phyloP scores from a whole-genome alignment of 2,797 vertebrate species.

The Scolopax rusticola region DNA sequence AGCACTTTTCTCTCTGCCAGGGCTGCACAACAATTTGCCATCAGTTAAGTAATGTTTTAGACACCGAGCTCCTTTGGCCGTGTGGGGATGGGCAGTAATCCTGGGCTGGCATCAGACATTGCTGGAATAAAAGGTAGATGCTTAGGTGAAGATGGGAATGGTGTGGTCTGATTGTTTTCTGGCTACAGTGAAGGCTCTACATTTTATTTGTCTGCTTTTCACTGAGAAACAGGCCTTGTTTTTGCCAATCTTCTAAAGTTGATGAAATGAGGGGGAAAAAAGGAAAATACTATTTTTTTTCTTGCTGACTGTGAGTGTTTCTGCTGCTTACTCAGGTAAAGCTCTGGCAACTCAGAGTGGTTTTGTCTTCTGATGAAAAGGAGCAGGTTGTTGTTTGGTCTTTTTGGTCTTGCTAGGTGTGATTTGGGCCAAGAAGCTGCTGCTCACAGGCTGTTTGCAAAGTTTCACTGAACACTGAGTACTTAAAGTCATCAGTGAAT shows the following conservation, averaged over 20 bases:
- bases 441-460: conserved; percentile 17
- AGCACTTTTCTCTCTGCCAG: background rate
- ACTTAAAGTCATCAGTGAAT: conserved; percentile 6
- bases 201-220: conserved; percentile 48
- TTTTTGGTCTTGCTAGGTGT: conserved; percentile 26
- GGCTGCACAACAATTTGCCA: background rate
- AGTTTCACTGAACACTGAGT: conserved; percentile 23
- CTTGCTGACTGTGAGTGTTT: conserved; percentile 57
- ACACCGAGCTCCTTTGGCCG: accelerated
- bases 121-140: background rate
- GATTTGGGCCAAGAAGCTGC: conserved; percentile 44
- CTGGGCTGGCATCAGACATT: background rate
- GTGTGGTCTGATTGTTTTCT: conserved; percentile 2
- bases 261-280: conserved; percentile 42
- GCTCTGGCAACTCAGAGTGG: conserved; percentile 35
- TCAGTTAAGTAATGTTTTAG: background rate
- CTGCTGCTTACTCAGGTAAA: conserved; percentile 52
- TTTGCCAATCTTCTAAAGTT: conserved; percentile 27
- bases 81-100: background rate
- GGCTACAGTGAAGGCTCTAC: background rate
- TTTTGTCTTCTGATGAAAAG: conserved; percentile 50
- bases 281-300: conserved; percentile 12
- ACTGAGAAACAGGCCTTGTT: conserved; percentile 30
- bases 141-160: background rate
- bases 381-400: conserved; percentile 27